A percentile compares a stretch with the other conserved stretches of the same genome.
Evolutionary conservation across 1,140 invertebrate genomes (phyloP).

Genomic region (Anthonomus grandis): DNA sequence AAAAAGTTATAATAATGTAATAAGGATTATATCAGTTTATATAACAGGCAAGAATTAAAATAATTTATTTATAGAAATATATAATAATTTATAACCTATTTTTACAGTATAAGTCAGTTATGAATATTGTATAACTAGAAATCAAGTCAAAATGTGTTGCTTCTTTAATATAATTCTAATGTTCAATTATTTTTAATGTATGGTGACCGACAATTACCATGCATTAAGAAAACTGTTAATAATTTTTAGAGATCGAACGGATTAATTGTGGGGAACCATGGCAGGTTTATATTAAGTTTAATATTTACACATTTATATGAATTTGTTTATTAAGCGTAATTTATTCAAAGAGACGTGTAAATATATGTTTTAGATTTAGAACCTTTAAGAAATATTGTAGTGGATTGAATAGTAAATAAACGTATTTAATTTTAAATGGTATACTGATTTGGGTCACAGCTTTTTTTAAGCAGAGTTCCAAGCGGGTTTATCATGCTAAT

Average conservation of each 20-base stretch:
- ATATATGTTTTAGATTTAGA: conserved; percentile 42
- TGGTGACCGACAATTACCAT: background rate
- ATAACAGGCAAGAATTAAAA: background rate
- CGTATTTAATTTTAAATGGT: conserved; percentile 37
- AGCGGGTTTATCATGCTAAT: too few species aligned
- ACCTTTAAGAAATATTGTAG: conserved; percentile 35
- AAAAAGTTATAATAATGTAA: background rate
- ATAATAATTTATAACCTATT: too few species aligned
- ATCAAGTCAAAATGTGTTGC: too few species aligned
- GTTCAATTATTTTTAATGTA: background rate
- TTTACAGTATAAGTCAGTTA: too few species aligned
- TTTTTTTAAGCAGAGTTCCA: too few species aligned
- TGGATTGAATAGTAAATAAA: conserved; percentile 39
- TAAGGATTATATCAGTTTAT: background rate
- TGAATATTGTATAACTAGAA: too few species aligned
- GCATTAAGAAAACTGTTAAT: background rate
- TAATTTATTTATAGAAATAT: too few species aligned
- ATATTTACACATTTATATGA: background rate
- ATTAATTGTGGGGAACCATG: background rate
- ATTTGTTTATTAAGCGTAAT: conserved; percentile 36
- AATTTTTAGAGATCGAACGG: background rate
- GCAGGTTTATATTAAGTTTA: background rate
- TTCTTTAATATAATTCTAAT: background rate
- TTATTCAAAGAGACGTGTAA: conserved; percentile 40
- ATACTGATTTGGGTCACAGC: too few species aligned